Evolutionary conservation across 2,797 vertebrate genomes (phyloP), one percentile per base, ranked within the genome.

Genomic region (Myotis daubentonii): DNA sequence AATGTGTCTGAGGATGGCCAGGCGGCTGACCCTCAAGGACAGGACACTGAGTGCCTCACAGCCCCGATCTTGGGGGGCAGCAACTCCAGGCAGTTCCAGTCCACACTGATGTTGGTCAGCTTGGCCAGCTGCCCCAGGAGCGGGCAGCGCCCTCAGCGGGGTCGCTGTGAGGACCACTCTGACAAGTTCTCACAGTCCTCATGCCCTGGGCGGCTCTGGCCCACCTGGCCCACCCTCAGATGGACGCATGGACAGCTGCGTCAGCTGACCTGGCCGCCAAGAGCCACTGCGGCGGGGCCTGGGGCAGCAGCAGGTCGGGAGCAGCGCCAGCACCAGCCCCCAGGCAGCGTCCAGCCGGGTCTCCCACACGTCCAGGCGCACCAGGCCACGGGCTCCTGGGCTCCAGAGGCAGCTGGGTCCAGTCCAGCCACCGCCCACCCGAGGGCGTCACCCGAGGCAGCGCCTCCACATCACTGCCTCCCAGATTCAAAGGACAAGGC

Each of bases 401-500:
- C 97, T 99, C 99, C 11, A 98, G 98, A 8, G 99, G 99, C 97
- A 99, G 98, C 97, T 99, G 99, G 97, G 99, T 99, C 79, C 99
- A 98, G 98, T 99, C 99, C 49, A 99, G 97, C 99, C 99, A 99
- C 11, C 99, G 98, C 97, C 99, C 99, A 16, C 30, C 62, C 6
- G 2, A n/a, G 62, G 62, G 30, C 30, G 5, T 17, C 62, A 57
- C 23, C 23, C 23, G 9, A 5, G 99, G 99, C 99, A 99, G 98
- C 36, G 99, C 98, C 98, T 99, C 99, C 98, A 99, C 99, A 98
- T 99, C 99, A 92, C 99, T 99, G 98, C 99, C 99, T 96, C 99
- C 99, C 41, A 99, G 98, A 98, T 99, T 99, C 98, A 99, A 99
- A 99, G 55, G 99, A 99, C 83, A 99, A 98, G 0, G 99, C 99